These are phyloP conservation scores for Ennomos erosarius DNA, from an alignment of 2,888 invertebrate genomes.

Conservation along the genomic window DNA sequence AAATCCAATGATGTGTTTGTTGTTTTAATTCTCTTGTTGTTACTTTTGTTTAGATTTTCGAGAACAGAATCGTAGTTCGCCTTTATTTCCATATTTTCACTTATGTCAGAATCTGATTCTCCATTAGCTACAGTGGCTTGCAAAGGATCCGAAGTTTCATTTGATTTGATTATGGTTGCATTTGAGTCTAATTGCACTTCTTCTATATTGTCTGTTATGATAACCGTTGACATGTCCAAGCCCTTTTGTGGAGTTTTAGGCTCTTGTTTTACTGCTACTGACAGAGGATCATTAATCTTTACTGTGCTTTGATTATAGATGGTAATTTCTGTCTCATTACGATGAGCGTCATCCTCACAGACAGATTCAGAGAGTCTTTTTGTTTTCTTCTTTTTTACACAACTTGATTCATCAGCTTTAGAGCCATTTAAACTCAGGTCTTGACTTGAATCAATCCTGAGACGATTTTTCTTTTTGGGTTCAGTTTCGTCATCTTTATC, in stretches of 20 bases:
- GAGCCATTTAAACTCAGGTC: constrained; percentile 46
- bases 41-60: constrained; percentile 52
- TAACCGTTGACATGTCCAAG: constrained; percentile 56
- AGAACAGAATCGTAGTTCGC: constrained; percentile 71
- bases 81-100: constrained; percentile 70
- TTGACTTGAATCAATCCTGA: constrained; percentile 66
- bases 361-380: constrained; percentile 56
- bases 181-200: constrained; percentile 58
- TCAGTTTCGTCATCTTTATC: constrained; percentile 49
- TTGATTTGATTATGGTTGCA: constrained; percentile 51
- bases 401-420: constrained; percentile 40
- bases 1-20: constrained; percentile 64
- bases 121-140: constrained; percentile 51
- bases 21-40: constrained; percentile 51
- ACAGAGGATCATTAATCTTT: constrained; percentile 62
- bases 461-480: constrained; percentile 59
- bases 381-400: constrained; percentile 48
- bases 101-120: constrained; percentile 54
- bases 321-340: constrained; percentile 71
- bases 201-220: constrained; percentile 61
- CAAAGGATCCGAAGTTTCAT: constrained; percentile 65
- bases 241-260: constrained; percentile 65
- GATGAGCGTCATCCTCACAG: constrained; percentile 45
- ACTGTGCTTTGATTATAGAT: constrained; percentile 48
- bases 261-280: constrained; percentile 61